Evolutionary conservation across 2,888 invertebrate genomes (phyloP), one percentile per base, ranked within the genome.

Genomic region (Tineola bisselliella): DNA sequence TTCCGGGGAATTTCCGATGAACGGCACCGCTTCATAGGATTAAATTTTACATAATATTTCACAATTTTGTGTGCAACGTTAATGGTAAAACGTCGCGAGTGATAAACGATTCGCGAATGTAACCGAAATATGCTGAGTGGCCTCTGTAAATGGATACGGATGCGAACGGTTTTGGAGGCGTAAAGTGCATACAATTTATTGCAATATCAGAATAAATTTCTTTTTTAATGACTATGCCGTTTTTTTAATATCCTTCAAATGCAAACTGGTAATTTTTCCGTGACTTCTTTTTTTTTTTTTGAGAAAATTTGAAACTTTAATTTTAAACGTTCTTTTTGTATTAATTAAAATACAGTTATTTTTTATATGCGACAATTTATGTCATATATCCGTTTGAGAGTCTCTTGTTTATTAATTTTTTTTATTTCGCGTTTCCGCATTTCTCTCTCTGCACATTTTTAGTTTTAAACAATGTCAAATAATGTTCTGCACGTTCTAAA

Each of bases 101-200:
- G 77, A 80, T 73, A 76, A 75, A 80, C 69, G 75, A 66, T 65
- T 44, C 64, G 65, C 69, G 71, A 71, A 69, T 76, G 76, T 71
- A 68, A 68, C 69, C 72, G 75, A 79, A 76, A 75, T 74, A 75
- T 74, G 74, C 73, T 70, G 76, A 77, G 74, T 72, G 75, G 74
- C 64, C 67, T 69, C 70, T 71, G 72, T 74, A 75, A 77, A 79
- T 77, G 73, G 72, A 59, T 63, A 62, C 61, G 62, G 59, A 63
- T 60, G 19, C 31, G 58, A n/a, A 60, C 43, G 56, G 60, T 60
- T 61, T 31, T 60, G 56, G 52, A 60, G 61, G 61, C 59, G 60
- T 56, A 62, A 58, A 58, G 33, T 58, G 58, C 58, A 58, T 33
- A 15, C 4, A 58, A 58, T 58, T 58, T 58, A 58, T 58, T 58